Conservation (phyloP, 2,113 vertebrate genomes). For the Zapornia atra region DNA sequence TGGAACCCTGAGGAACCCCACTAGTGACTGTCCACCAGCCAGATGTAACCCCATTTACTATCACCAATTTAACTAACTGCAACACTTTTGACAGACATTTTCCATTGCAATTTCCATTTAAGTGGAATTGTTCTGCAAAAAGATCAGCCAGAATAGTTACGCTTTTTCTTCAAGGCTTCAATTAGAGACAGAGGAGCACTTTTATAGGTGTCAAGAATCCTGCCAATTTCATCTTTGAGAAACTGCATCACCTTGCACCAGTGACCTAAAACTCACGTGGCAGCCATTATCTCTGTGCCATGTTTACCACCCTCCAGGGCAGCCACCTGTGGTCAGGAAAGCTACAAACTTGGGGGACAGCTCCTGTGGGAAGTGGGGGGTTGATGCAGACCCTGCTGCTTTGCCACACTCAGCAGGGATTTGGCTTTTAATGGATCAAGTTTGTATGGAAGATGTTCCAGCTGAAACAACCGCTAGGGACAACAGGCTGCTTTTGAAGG, state of each 20-base stretch:
- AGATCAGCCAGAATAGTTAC: neutral
- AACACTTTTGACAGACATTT: neutral
- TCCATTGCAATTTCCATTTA: neutral
- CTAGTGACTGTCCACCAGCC: too few relatives aligned
- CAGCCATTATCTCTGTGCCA: fast-evolving
- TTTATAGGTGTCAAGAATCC: neutral
- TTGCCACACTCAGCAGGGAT: neutral
- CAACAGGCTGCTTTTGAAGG: neutral
- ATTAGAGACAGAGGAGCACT: neutral
- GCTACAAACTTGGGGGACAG: neutral
- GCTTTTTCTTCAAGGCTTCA: neutral
- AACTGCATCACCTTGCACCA: neutral
- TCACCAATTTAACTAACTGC: neutral
- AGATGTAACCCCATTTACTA: too few relatives aligned
- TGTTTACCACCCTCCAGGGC: neutral
- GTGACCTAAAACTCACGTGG: neutral
- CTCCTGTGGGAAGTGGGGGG: neutral
- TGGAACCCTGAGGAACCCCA: too few relatives aligned
- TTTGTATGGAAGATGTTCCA: neutral
- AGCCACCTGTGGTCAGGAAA: neutral
- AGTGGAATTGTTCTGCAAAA: neutral
- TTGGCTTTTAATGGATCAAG: neutral
- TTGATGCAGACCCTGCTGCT: neutral
- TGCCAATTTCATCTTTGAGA: neutral
- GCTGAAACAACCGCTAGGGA: neutral